phyloP scores from a whole-genome alignment of 2,888 invertebrate genomes.

The Folsomia manolachei region DNA sequence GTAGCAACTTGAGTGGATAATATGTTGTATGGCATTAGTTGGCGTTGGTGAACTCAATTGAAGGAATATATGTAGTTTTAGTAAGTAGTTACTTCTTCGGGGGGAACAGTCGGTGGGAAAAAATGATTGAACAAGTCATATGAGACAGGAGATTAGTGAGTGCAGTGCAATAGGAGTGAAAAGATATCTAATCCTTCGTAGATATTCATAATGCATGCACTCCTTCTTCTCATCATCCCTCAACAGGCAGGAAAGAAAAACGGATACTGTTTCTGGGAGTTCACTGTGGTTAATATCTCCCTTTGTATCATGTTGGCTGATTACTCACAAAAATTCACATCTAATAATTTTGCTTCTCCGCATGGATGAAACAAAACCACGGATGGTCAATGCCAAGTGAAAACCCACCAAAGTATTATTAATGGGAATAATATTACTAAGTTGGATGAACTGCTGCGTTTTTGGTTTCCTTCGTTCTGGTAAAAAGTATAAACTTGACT shows the following conservation, averaged over 20 bases:
- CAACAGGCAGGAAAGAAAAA: slow-evolving; percentile 33
- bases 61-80: not conserved
- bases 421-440: too few relatives aligned
- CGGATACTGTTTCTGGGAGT: slow-evolving; percentile 36
- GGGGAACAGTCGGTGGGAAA: slow-evolving; percentile 10
- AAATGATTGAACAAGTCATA: slow-evolving; percentile 10
- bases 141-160: slow-evolving; percentile 12
- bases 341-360: slow-evolving; percentile 31
- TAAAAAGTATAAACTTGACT: not conserved
- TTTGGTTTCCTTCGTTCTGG: not conserved
- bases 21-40: not conserved
- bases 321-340: slow-evolving; percentile 26
- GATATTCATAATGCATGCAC: slow-evolving; percentile 16
- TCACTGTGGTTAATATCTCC: not conserved
- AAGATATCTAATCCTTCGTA: slow-evolving; percentile 16
- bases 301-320: slow-evolving; percentile 2
- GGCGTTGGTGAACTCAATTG: not conserved
- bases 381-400: too few relatives aligned
- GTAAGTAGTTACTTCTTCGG: too few relatives aligned
- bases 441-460: too few relatives aligned
- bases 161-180: too few relatives aligned
- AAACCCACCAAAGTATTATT: too few relatives aligned
- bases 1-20: not conserved
- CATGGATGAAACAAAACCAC: slow-evolving; percentile 21
- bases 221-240: slow-evolving; percentile 35